Percentiles rank a stretch among this genome's conserved stretches.
phyloP scores from a whole-genome alignment of 2,113 vertebrate species.

The Emydura subglobosa region DNA sequence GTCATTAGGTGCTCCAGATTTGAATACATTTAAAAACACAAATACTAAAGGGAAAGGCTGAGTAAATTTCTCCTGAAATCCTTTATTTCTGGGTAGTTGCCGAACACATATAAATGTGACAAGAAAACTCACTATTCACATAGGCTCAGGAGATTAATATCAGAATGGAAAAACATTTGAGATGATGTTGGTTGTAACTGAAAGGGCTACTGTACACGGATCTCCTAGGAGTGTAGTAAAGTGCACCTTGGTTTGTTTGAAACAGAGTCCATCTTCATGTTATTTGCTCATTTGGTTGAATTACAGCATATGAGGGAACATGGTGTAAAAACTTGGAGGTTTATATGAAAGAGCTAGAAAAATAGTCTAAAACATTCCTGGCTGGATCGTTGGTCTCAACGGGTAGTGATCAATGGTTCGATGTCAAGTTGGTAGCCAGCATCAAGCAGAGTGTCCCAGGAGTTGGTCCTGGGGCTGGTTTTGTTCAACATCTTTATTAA shows the following conservation, averaged over 20 bases:
- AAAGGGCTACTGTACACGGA: not conserved
- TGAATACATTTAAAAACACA: not conserved
- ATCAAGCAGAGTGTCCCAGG: too few species aligned
- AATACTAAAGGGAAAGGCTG: not conserved
- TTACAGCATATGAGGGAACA: not conserved
- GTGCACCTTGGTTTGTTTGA: not conserved
- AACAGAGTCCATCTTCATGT: not conserved
- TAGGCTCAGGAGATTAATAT: not conserved
- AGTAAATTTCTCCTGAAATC: not conserved
- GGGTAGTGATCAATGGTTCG: too few species aligned
- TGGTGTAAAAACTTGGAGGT: not conserved
- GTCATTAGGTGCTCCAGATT: not conserved
- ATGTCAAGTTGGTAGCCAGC: too few species aligned
- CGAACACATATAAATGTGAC: not conserved
- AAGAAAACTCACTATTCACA: not conserved
- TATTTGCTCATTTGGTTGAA: not conserved
- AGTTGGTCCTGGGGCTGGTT: too few species aligned
- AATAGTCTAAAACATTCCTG: not conserved
- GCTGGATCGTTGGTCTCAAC: too few species aligned
- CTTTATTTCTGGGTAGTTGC: not conserved
- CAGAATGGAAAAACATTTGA: not conserved
- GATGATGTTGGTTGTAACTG: not conserved
- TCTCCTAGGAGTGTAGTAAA: not conserved
- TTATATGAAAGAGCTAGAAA: not conserved
- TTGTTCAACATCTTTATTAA: too few species aligned